Evolutionary conservation across 2,888 invertebrate genomes (phyloP).

Genomic region (Cyclophora punctaria): DNA sequence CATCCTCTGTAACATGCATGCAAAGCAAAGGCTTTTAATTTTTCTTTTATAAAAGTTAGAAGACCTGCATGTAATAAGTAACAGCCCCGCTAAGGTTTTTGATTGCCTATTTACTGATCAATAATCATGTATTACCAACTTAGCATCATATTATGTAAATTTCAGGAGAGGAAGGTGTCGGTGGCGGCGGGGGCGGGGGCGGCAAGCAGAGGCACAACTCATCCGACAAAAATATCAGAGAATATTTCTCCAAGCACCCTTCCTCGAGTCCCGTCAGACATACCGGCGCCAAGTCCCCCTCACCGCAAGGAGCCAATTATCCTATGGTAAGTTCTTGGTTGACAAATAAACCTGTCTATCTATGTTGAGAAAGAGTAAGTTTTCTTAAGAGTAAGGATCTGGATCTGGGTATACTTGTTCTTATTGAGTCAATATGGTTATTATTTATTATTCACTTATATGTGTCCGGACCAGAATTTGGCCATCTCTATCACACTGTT

Average conservation of each 20-base stretch:
- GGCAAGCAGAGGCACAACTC: conserved; percentile 68
- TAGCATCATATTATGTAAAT: conserved; percentile 5
- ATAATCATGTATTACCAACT: neutral
- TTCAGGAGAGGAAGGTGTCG: conserved; percentile 69
- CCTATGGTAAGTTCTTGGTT: conserved; percentile 79
- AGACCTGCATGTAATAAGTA: no score
- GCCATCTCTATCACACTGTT: no score
- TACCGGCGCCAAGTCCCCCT: conserved; percentile 87
- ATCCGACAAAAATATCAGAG: conserved; percentile 90
- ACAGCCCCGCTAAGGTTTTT: neutral
- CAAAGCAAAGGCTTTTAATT: no score
- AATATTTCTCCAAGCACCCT: conserved; percentile 90
- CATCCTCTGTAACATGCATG: no score
- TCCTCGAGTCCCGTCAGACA: conserved; percentile 89
- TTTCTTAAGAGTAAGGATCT: no score
- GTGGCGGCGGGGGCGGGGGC: conserved; percentile 74
- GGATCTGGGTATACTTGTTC: no score
- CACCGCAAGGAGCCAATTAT: conserved; percentile 85
- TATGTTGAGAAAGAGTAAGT: no score
- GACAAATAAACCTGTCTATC: no score
- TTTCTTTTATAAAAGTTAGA: no score
- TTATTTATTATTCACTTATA: no score
- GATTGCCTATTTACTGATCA: neutral
- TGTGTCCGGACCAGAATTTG: no score
- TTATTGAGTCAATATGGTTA: no score